These are phyloP conservation scores for Drosophila multiciliata DNA, from an alignment of 2,888 invertebrate genomes.

Conservation along the genomic window DNA sequence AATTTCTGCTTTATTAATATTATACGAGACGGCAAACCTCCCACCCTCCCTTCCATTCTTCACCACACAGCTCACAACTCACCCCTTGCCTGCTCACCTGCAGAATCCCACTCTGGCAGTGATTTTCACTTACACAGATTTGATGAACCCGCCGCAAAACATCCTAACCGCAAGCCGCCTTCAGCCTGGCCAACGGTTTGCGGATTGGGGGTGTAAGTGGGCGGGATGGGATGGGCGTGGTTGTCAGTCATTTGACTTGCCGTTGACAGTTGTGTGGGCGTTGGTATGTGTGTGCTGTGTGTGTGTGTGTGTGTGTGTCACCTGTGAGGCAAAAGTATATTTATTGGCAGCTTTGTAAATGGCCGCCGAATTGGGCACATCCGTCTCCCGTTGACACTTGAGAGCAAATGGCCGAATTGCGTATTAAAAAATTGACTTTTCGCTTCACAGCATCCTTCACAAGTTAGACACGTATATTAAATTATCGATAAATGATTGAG, in stretches of 20 bases:
- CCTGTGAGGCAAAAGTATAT: conserved; percentile 49
- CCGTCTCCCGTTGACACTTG: conserved; percentile 47
- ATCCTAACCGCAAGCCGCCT: conserved; percentile 52
- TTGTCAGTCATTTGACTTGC: conserved; percentile 61
- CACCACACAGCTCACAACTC: conserved; percentile 2
- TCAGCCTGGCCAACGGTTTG: conserved; percentile 18
- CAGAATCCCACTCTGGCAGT: conserved; percentile 17
- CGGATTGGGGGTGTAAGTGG: conserved; percentile 6
- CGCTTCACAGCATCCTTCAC: conserved; percentile 1
- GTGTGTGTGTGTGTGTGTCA: conserved; percentile 24
- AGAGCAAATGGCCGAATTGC: conserved; percentile 20
- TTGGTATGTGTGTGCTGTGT: conserved; percentile 22
- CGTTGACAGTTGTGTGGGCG: conserved; percentile 58
- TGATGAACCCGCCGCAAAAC: conserved; percentile 62
- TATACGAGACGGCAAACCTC: conserved; percentile 53
- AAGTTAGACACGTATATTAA: neutral
- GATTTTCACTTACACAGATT: conserved; percentile 75
- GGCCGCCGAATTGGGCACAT: conserved; percentile 63
- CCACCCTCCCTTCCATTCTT: neutral
- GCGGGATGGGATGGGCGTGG: conserved; percentile 25
- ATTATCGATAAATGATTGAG: conserved; percentile 19
- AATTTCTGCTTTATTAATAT: conserved; percentile 82
- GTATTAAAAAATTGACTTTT: conserved; percentile 19
- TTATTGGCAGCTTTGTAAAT: conserved; percentile 68
- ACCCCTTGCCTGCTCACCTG: conserved; percentile 14